These are phyloP conservation scores for Mactra quadrangularis DNA, from an alignment of 1,140 invertebrate genomes.

Conservation along the genomic window DNA sequence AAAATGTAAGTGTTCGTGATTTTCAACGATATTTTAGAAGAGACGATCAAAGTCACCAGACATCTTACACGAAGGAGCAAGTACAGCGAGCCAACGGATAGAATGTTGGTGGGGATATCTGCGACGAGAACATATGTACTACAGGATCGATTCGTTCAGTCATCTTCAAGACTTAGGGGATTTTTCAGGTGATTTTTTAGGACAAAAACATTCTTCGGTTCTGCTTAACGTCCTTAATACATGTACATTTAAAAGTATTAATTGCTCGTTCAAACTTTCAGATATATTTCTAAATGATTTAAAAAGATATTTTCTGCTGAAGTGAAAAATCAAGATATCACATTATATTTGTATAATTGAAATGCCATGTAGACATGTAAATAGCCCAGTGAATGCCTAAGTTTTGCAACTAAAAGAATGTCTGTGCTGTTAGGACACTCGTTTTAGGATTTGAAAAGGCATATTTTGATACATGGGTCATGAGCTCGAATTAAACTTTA, in stretches of 20 bases:
- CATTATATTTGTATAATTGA: too few species aligned
- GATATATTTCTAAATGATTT: too few species aligned
- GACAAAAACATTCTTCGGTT: conserved; percentile 63
- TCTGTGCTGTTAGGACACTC: too few species aligned
- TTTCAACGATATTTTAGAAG: conserved; percentile 54
- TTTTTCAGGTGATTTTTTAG: conserved; percentile 42
- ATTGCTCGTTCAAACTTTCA: too few species aligned
- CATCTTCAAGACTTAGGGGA: conserved; percentile 31
- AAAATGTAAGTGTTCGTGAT: conserved; percentile 62
- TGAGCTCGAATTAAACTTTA: too few species aligned
- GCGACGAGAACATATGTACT: conserved; percentile 49
- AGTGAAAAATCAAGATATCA: too few species aligned
- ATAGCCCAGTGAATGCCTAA: too few species aligned
- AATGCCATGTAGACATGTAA: too few species aligned
- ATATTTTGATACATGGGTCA: too few species aligned
- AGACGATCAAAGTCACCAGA: conserved; percentile 12
- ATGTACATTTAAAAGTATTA: conserved; percentile 42
- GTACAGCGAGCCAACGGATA: conserved; percentile 66
- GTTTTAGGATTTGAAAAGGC: too few species aligned
- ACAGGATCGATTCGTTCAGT: conserved; percentile 60
- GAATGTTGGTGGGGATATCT: conserved; percentile 65
- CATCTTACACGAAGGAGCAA: conserved; percentile 58
- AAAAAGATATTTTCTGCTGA: too few species aligned
- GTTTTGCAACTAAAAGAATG: too few species aligned
- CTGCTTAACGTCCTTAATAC: conserved; percentile 60